Conservation (phyloP, 2,888 invertebrate genomes). For the Pinctada fucata region DNA sequence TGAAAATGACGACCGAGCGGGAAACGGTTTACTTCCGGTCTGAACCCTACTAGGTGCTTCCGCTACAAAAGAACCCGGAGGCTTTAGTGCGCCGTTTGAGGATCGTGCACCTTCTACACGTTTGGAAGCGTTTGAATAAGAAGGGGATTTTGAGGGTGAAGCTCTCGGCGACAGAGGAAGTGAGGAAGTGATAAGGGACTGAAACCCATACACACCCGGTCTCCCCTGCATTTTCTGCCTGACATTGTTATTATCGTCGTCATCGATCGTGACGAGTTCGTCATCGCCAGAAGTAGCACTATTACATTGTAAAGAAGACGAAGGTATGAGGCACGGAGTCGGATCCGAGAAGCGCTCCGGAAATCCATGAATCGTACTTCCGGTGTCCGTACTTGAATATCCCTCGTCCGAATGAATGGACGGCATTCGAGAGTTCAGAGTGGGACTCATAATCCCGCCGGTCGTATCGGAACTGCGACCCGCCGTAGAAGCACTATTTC, state of each 20-base stretch:
- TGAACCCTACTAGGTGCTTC: background rate
- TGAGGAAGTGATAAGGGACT: slow-evolving; percentile 12
- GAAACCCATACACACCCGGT: slow-evolving; percentile 15
- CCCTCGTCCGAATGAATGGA: background rate
- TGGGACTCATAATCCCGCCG: background rate
- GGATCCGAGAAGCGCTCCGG: background rate
- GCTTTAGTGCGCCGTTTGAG: background rate
- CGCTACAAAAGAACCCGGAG: background rate
- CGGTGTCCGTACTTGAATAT: background rate
- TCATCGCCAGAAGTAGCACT: background rate
- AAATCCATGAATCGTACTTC: background rate
- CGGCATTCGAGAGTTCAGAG: background rate
- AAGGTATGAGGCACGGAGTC: background rate
- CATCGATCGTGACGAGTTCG: background rate
- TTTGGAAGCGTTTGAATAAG: background rate
- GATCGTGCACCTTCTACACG: background rate
- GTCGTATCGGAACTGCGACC: background rate
- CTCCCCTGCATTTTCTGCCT: background rate
- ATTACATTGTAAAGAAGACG: background rate
- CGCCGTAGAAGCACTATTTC: background rate
- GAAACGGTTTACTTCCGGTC: background rate
- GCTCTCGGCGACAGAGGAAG: background rate
- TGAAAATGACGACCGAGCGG: background rate
- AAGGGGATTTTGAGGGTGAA: slow-evolving; percentile 6
- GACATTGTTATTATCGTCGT: background rate